Conservation (phyloP, 2,113 vertebrate genomes). For the Tragelaphus buxtoni region DNA sequence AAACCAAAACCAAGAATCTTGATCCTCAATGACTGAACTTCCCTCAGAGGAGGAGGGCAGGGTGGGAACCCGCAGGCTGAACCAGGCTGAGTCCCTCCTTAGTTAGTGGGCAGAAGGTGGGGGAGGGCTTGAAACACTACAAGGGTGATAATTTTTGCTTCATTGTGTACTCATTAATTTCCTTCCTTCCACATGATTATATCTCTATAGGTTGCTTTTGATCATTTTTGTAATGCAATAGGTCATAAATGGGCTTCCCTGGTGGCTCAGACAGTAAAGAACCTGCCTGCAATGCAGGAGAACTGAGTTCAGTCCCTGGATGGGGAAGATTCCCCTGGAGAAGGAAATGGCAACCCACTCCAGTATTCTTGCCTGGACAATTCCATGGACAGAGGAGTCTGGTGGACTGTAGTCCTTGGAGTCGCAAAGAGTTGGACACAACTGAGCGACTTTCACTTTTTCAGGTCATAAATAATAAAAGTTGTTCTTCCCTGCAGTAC, state of each 20-base stretch:
- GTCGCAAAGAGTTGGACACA: neutral
- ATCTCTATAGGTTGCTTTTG: neutral
- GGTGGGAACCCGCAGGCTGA: neutral
- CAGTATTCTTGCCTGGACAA: neutral
- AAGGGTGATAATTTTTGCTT: neutral
- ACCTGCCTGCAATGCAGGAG: neutral
- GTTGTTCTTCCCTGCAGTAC: neutral
- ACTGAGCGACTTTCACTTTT: neutral
- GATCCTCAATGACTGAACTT: neutral
- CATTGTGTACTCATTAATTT: neutral
- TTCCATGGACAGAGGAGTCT: neutral
- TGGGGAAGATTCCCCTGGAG: neutral
- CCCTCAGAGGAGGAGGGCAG: neutral
- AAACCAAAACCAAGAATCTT: conserved; percentile 10
- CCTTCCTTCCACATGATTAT: neutral
- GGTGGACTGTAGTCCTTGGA: neutral
- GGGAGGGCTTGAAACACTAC: neutral
- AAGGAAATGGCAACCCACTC: neutral
- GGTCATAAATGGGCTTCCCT: neutral
- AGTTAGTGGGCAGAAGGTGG: neutral
- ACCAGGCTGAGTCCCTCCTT: neutral
- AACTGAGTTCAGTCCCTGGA: neutral
- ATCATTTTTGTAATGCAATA: neutral
- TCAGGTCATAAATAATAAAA: neutral
- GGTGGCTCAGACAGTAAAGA: neutral